Percentiles rank a stretch among this genome's conserved stretches.
Evolutionary conservation across 2,797 vertebrate species (phyloP).

Genomic region (Australoheros facetus): DNA sequence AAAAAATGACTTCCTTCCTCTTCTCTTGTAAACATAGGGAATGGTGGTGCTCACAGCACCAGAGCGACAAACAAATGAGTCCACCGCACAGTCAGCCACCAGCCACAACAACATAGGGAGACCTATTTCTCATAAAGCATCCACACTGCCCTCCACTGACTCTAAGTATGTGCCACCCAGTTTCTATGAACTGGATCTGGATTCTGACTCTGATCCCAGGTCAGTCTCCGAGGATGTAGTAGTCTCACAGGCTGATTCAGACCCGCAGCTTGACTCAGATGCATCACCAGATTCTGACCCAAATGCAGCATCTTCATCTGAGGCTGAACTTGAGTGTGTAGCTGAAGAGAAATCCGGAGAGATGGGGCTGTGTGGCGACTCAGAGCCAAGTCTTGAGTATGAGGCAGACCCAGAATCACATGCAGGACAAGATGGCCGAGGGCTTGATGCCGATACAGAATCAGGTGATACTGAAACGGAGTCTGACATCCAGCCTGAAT

Average conservation of each 20-base stretch:
- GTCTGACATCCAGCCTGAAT: slow-evolving; percentile 66
- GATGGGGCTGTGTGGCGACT: slow-evolving; percentile 45
- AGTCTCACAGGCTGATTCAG: slow-evolving; percentile 47
- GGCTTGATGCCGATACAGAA: slow-evolving; percentile 61
- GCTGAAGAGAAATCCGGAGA: slow-evolving; percentile 45
- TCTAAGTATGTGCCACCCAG: slow-evolving; percentile 50
- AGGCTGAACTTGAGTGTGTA: slow-evolving; percentile 64
- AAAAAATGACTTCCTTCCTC: background rate
- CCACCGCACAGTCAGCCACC: slow-evolving; percentile 19
- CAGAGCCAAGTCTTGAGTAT: slow-evolving; percentile 68
- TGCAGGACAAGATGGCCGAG: slow-evolving; percentile 62
- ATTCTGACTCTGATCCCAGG: slow-evolving; percentile 71
- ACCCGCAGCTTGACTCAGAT: slow-evolving; percentile 52
- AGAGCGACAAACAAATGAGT: slow-evolving; percentile 37
- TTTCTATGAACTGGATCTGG: slow-evolving; percentile 52
- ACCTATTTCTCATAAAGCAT: slow-evolving; percentile 26
- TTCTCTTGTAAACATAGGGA: slow-evolving; percentile 55
- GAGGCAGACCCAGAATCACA: slow-evolving; percentile 69
- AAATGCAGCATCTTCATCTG: slow-evolving; percentile 65
- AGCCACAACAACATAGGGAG: slow-evolving; percentile 12
- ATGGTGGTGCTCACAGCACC: slow-evolving; percentile 31
- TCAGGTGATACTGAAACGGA: slow-evolving; percentile 69
- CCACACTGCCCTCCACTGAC: slow-evolving; percentile 34
- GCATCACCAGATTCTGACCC: slow-evolving; percentile 60
- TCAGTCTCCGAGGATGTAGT: slow-evolving; percentile 58